phyloP scores from a whole-genome alignment of 2,113 vertebrate genomes.

The Macaca nemestrina region DNA sequence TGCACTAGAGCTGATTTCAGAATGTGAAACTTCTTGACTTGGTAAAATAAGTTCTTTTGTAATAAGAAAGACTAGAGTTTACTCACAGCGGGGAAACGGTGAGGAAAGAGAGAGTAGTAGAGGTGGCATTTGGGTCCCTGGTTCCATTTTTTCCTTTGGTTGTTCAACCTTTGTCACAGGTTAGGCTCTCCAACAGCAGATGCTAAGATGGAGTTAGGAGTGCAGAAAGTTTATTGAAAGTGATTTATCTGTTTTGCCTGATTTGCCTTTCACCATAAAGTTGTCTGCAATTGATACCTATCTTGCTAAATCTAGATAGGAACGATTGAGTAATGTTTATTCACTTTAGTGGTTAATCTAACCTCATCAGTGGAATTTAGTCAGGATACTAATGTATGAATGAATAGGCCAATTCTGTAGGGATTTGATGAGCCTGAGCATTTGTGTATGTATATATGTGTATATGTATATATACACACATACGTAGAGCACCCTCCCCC shows the following conservation, averaged over 20 bases:
- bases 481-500: neutral
- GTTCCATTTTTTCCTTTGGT: neutral
- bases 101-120: neutral
- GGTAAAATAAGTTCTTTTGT: neutral
- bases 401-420: neutral
- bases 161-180: neutral
- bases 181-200: neutral
- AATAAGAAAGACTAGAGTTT: neutral
- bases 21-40: slow-evolving; percentile 14
- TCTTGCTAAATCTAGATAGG: neutral
- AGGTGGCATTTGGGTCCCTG: neutral
- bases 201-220: neutral
- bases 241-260: neutral
- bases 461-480: neutral
- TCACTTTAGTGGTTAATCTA: neutral
- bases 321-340: neutral
- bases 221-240: neutral
- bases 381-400: neutral
- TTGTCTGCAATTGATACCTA: neutral
- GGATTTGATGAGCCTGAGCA: neutral
- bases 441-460: neutral
- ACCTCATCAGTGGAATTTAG: slow-evolving; percentile 1
- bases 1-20: neutral
- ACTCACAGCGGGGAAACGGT: neutral
- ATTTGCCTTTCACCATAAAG: neutral